phyloP scores from a whole-genome alignment of 2,113 vertebrate species.

The Melospiza melodia region DNA sequence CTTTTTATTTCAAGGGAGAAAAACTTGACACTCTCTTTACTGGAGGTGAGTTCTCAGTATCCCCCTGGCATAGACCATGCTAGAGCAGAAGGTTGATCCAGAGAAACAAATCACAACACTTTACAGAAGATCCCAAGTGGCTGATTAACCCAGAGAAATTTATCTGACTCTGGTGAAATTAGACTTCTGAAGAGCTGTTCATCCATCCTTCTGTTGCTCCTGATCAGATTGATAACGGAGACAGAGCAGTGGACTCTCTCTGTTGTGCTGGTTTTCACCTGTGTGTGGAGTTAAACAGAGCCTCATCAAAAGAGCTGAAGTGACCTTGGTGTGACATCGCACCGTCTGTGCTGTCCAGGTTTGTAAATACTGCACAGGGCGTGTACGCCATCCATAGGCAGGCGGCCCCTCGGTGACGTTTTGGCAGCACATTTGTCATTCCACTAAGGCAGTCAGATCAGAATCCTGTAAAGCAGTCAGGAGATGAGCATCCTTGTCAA shows the following conservation, averaged over 20 bases:
- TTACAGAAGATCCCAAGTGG: background rate
- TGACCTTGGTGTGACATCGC: background rate
- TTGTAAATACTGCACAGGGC: background rate
- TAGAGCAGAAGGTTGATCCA: background rate
- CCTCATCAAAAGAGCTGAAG: background rate
- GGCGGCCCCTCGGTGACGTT: background rate
- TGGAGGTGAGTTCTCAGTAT: background rate
- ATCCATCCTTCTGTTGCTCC: background rate
- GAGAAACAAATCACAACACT: background rate
- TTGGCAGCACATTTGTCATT: background rate
- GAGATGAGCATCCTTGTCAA: slow-evolving; percentile 19
- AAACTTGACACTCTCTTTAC: background rate
- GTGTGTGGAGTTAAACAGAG: background rate
- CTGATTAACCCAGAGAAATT: slow-evolving; percentile 3
- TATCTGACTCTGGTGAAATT: background rate
- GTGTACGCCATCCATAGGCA: fast-evolving
- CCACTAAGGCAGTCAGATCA: background rate
- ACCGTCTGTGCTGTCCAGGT: background rate
- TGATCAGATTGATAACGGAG: background rate
- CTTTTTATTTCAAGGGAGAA: background rate
- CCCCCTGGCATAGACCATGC: background rate
- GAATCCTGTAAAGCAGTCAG: background rate
- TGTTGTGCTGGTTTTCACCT: background rate
- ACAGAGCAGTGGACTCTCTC: background rate
- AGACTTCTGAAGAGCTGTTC: background rate